Evolutionary conservation across 1,140 invertebrate genomes (phyloP).

Genomic region (Thaumetopoea pityocampa): DNA sequence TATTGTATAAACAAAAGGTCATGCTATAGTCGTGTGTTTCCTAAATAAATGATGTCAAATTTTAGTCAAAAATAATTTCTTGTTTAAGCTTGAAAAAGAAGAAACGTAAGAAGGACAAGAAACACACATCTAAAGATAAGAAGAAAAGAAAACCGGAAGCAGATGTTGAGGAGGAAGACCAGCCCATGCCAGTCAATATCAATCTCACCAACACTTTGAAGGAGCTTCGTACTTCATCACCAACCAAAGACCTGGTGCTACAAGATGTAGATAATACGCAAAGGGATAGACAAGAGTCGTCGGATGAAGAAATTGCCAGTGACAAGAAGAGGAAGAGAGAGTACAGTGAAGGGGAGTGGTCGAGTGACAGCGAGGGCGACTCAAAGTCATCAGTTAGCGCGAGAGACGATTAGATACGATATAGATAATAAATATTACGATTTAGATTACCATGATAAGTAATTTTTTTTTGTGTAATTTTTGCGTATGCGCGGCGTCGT

Average conservation of each 20-base stretch:
- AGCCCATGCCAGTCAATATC: conserved; percentile 33
- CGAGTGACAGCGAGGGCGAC: conserved; percentile 51
- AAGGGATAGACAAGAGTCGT: conserved; percentile 14
- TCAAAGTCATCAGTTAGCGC: conserved; percentile 17
- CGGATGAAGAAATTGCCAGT: conserved; percentile 22
- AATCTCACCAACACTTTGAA: conserved; percentile 55
- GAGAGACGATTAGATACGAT: neutral
- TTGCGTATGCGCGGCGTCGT: too few relatives aligned
- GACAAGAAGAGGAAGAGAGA: conserved; percentile 34
- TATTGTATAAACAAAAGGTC: too few relatives aligned
- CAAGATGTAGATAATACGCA: conserved; percentile 25
- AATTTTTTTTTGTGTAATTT: too few relatives aligned
- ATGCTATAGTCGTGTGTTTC: too few relatives aligned
- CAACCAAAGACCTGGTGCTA: conserved; percentile 47
- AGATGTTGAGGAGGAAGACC: conserved; percentile 25
- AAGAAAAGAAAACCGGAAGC: conserved; percentile 35
- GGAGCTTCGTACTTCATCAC: conserved; percentile 45
- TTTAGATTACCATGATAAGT: too few relatives aligned
- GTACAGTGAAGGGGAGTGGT: conserved; percentile 68
- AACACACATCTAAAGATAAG: conserved; percentile 39
- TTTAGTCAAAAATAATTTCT: neutral
- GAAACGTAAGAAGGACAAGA: conserved; percentile 54
- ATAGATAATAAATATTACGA: too few relatives aligned
- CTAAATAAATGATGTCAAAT: too few relatives aligned
- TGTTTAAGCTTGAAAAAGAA: conserved; percentile 44